Base-by-base conservation (phyloP, 2,113 vertebrate species). In the Aythya baeri region DNA sequence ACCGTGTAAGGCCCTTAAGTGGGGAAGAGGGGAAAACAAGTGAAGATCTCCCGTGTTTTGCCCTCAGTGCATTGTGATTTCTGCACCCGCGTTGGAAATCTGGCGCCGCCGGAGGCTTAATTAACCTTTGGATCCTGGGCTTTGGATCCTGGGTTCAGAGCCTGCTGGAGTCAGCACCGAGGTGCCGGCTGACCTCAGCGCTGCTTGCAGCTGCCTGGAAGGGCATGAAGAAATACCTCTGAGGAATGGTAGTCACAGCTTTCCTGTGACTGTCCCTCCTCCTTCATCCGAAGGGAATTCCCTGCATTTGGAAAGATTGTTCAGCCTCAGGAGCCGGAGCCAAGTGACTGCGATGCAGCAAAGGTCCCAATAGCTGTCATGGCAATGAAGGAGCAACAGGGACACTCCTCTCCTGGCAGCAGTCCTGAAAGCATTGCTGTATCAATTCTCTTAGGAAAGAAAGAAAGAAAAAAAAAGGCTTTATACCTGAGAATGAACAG, bases 231-330 rank as follows among this genome's bases (percentile, higher is more conserved):
- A 36, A 72, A 43, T 27, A 67, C 10, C 4, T 44, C 1, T 83
- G 44, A 83, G 74, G 62, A 90, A 55, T n/a, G 70, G 10, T 59
- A 89, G 62, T 58, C 31, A n/a, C 5, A 79, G 80, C 61, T 65
- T 82, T 70, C 81, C 93, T 41, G 31, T 76, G 86, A 31, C 13
- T 2, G 80, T 71, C 65, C 52, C 57, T 70, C 38, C 55, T 29
- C 57, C 68, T 71, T 68, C 68, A 77, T 88, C 80, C 32, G 1
- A 61, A 84, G 91, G 86, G 91, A 95, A 86, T 88, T 93, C 93
- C 95, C 90, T 96, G 83, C 52, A 7, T 93, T 95, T 93, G 73
- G 93, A 81, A 92, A 86, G 80, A 76, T 54, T 90, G 72, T 78
- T 93, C n/a, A 49, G 81, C 46, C 85, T 91, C 1, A 0, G 85